Conservation (phyloP, 2,888 invertebrate genomes). For the Theodoxus fluviatilis region DNA sequence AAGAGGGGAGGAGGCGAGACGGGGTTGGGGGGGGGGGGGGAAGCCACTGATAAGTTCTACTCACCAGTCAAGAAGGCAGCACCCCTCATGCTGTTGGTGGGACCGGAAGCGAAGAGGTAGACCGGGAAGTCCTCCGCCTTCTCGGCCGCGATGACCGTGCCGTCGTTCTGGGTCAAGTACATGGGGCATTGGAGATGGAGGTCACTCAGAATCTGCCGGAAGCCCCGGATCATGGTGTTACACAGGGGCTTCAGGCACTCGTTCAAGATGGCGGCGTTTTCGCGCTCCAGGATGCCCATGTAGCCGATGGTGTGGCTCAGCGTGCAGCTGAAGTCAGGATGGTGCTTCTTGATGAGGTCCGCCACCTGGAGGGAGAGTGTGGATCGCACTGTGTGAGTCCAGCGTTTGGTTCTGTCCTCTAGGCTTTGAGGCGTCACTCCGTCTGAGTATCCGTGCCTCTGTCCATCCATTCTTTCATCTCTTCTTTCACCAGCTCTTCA, state of each 20-base stretch:
- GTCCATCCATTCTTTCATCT: too few relatives aligned
- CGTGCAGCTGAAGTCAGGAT: slow-evolving; percentile 52
- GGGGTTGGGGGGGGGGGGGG: too few relatives aligned
- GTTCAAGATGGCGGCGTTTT: slow-evolving; percentile 61
- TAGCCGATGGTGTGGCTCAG: slow-evolving; percentile 54
- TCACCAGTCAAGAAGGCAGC: slow-evolving; percentile 60
- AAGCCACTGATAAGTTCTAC: too few relatives aligned
- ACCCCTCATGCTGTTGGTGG: slow-evolving; percentile 64
- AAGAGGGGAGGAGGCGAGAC: too few relatives aligned
- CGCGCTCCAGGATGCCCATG: slow-evolving; percentile 58
- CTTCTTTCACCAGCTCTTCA: too few relatives aligned
- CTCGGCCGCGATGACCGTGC: slow-evolving; percentile 55
- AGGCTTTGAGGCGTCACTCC: too few relatives aligned
- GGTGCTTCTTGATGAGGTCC: slow-evolving; percentile 36
- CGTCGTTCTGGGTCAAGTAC: slow-evolving; percentile 61
- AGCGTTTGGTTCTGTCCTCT: too few relatives aligned
- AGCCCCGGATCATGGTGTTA: slow-evolving; percentile 45
- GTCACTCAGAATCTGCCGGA: slow-evolving; percentile 42
- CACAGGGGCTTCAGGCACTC: slow-evolving; percentile 57
- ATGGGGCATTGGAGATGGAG: slow-evolving; percentile 53
- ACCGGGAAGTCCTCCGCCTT: slow-evolving; percentile 51
- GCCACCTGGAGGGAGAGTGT: slow-evolving; percentile 24
- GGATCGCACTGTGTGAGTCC: too few relatives aligned
- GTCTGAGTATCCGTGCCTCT: too few relatives aligned
- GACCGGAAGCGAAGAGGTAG: slow-evolving; percentile 58